Evolutionary conservation across 1,140 invertebrate genomes (phyloP), one percentile per base, ranked within the genome.

Genomic region (Penaeus indicus): DNA sequence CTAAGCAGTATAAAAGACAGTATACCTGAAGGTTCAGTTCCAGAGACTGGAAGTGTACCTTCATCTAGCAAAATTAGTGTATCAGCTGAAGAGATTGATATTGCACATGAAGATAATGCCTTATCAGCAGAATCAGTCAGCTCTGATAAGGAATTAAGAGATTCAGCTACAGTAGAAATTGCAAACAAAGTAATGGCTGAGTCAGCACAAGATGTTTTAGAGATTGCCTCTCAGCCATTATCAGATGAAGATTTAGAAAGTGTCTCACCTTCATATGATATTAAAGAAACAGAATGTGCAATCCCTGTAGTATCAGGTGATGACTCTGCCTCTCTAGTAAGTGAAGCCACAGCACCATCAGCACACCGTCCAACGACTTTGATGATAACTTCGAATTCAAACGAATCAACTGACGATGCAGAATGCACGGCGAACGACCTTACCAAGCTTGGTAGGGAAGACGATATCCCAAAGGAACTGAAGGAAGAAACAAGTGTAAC

Each of bases 281-380:
- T 54, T 54, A 54, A 13, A 67, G 32, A 64, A 38, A 32, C 19
- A 47, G 81, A 64, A 27, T 84, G 69, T 84, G 81, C 83, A 25
- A 61, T 54, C 54, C 27, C 80, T 62, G 54, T 38, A 84, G 81
- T 79, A 42, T 84, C 77, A 83, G 62, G 64, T 84, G 86, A 84
- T 38, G 69, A 84, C 21, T 54, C 19, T 47, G 22, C 42, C 38
- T 72, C 64, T 77, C 67, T 63, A 63, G 69, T 69, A 61, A 88
- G 42, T 82, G 88, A 89, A 80, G 64, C 72, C 61, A 82, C 67
- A 84, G 72, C 90, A 78, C 47, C 83, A 80, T 85, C 88, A 85
- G 86, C 88, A 78, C 88, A 91, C 86, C 88, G 90, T 79, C 90
- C 90, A 81, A 91, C 90, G 80, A 91, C 88, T 64, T 72, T 91